Conservation (phyloP, 2,888 invertebrate species). For the Philopedon plagiatum region DNA sequence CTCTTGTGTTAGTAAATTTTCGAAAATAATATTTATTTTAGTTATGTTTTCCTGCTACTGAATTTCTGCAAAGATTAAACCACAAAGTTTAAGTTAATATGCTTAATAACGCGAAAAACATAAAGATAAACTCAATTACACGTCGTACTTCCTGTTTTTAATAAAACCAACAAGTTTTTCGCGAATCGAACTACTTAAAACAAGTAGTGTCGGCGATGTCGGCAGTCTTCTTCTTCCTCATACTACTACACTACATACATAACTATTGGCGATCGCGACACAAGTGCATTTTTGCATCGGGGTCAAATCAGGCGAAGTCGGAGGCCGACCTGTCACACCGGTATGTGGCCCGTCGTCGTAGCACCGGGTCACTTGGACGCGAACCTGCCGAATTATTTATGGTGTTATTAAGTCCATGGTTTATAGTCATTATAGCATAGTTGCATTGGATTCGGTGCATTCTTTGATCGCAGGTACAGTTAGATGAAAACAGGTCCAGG, state of each 20-base stretch:
- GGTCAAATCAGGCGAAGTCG: constrained; percentile 37
- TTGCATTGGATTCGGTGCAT: constrained; percentile 41
- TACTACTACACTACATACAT: constrained; percentile 37
- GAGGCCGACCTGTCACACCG: constrained; percentile 21
- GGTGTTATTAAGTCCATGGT: constrained; percentile 21
- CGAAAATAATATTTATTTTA: too few species aligned
- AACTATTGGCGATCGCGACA: constrained; percentile 18
- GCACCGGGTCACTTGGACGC: constrained; percentile 43
- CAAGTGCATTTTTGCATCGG: constrained; percentile 37
- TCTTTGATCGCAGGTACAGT: constrained; percentile 24
- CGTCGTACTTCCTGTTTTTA: too few species aligned
- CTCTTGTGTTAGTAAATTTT: too few species aligned
- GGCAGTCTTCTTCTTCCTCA: too few species aligned
- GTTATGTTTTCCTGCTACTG: too few species aligned
- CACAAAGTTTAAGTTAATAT: too few species aligned
- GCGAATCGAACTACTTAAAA: constrained; percentile 39
- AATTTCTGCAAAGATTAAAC: too few species aligned
- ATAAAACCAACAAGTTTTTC: constrained; percentile 22
- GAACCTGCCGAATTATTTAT: constrained; percentile 43
- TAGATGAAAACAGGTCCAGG: constrained; percentile 4
- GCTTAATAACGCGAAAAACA: too few species aligned
- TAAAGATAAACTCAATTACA: too few species aligned
- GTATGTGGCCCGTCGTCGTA: constrained; percentile 1
- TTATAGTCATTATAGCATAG: constrained; percentile 35
- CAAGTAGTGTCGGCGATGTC: constrained; percentile 6